Evolutionary conservation across 92 coral and sea anemone species (phyloP), one percentile per base, ranked within the genome.

Genomic region (Montipora capitata): DNA sequence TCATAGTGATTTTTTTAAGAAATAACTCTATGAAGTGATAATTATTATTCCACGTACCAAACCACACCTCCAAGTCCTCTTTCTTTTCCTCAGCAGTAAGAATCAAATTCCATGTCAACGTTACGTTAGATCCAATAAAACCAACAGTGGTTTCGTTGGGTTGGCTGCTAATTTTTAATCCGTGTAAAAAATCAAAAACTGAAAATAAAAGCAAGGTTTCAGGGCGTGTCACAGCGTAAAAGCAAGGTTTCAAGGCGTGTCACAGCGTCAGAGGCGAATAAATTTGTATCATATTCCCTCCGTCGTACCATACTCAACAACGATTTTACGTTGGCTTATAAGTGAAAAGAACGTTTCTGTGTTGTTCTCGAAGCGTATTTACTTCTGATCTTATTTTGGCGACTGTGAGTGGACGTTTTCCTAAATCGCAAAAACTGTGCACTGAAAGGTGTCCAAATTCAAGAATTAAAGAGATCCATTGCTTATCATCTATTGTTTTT

Each of bases 61-160:
- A 91, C 49, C 57, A 48, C 5, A 79, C 88, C 51, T 65, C 16
- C 18, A 77, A 38, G 10, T 75, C 18, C 9, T 76, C 11, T 48
- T 52, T 13, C 51, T 80, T 48, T n/a, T 77, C 82, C 5, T 62
- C 35, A 2, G 67, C 41, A 27, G 74, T 74, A 35, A 68, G 71
- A 13, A 59, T 14, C 44, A 64, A 83, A 12, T 12, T 71, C 94
- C 94, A 91, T 0, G 86, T 72, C 40, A 91, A 87, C 42, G 82
- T 91, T 40, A 64, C 52, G 42, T 62, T 83, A 8, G 61, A 74
- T 70, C 92, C 94, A 20, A 38, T 51, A 12, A n/a, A 76, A 4
- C 81, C 91, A n/a, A 48, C 9, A 1, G 79, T 77, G 9, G 76
- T 56, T 38, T 68, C 71, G 17, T 81, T 82, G 44, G 78, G 80